Evolutionary conservation across 2,888 invertebrate genomes (phyloP).

Genomic region (Drosophila infuscata): DNA sequence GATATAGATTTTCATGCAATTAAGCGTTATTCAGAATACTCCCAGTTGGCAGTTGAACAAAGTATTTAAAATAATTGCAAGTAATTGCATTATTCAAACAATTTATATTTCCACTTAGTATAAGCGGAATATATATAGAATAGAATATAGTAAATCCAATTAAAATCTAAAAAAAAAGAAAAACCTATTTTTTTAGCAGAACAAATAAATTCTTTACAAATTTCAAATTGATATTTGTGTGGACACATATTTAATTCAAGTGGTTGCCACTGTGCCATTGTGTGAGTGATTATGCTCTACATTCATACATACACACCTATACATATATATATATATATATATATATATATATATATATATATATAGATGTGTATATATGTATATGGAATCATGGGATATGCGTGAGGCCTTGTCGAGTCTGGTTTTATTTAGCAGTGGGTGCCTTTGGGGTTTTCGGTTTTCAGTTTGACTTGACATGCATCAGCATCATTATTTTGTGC

Average conservation of each 20-base stretch:
- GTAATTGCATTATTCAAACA: background rate
- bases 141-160: background rate
- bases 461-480: conserved; percentile 77
- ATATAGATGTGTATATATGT: background rate
- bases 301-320: background rate
- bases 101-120: background rate
- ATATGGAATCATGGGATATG: background rate
- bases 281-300: conserved; percentile 20
- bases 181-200: background rate
- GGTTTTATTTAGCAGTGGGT: conserved; percentile 37
- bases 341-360: conserved; percentile 21
- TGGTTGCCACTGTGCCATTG: conserved; percentile 41
- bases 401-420: conserved; percentile 47
- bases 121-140: background rate
- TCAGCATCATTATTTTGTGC: conserved; percentile 78
- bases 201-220: background rate
- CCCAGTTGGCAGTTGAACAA: background rate
- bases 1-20: background rate
- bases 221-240: background rate
- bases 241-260: background rate
- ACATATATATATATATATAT: conserved; percentile 5
- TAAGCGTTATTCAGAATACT: background rate
- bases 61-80: background rate
- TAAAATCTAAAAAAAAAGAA: background rate
- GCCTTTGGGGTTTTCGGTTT: conserved; percentile 74